Evolutionary conservation across 1,140 invertebrate species (phyloP).

Genomic region (Zaprionus capensis): DNA sequence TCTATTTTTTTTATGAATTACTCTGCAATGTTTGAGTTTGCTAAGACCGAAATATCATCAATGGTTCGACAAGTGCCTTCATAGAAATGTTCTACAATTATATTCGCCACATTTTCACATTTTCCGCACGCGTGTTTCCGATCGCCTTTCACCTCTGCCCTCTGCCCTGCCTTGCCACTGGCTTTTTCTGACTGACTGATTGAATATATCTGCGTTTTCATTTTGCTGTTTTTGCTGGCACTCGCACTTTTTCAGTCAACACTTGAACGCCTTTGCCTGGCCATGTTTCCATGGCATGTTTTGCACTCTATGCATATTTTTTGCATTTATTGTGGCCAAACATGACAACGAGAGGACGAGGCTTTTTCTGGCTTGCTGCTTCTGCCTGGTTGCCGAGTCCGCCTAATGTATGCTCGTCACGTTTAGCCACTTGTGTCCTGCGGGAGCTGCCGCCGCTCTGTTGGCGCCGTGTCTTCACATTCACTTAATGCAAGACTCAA

Average conservation of each 20-base stretch:
- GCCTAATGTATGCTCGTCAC: conserved; percentile 77
- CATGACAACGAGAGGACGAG: conserved; percentile 14
- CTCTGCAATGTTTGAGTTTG: background rate
- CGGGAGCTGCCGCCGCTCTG: conserved; percentile 20
- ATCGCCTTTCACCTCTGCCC: background rate
- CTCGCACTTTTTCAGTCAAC: conserved; percentile 58
- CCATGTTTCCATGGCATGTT: conserved; percentile 46
- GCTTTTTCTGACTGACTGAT: conserved; percentile 54
- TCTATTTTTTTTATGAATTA: background rate
- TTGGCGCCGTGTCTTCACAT: conserved; percentile 68
- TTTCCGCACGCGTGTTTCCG: conserved; percentile 52
- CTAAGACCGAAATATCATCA: background rate
- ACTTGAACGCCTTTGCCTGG: conserved; percentile 33
- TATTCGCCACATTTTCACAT: conserved; percentile 45
- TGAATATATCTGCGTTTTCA: conserved; percentile 68
- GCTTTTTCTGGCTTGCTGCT: background rate
- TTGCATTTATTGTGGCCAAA: conserved; percentile 75
- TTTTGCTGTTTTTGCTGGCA: conserved; percentile 54
- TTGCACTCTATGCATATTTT: conserved; percentile 72
- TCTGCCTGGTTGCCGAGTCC: background rate
- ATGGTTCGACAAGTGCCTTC: background rate
- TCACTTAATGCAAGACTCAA: conserved; percentile 64
- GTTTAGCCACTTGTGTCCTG: conserved; percentile 77
- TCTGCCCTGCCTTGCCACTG: no score
- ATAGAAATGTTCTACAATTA: conserved; percentile 18